phyloP scores from a whole-genome alignment of 2,888 invertebrate genomes.

The Diloba caeruleocephala region DNA sequence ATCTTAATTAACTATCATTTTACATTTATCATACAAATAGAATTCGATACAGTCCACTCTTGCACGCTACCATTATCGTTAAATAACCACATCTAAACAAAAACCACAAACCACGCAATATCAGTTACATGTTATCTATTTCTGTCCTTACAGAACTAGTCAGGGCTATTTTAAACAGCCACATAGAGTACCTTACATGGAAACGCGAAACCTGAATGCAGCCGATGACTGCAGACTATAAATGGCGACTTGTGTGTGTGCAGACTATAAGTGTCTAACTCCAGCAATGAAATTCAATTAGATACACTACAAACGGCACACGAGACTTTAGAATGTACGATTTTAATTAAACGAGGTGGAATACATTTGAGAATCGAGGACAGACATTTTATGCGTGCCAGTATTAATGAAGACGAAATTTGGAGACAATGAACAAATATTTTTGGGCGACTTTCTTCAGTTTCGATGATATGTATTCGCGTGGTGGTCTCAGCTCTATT shows the following conservation, averaged over 20 bases:
- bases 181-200: conserved; percentile 45
- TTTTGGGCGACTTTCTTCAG: background rate
- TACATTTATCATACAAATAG: too few relatives aligned
- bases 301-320: conserved; percentile 20
- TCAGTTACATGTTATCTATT: conserved; percentile 41
- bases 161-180: conserved; percentile 50
- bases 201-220: conserved; percentile 35
- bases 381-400: conserved; percentile 8
- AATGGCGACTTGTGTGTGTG: conserved; percentile 48
- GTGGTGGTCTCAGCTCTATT: too few relatives aligned
- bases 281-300: conserved; percentile 28
- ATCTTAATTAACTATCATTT: too few relatives aligned
- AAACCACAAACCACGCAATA: conserved; percentile 2
- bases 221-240: conserved; percentile 57
- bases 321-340: conserved; percentile 23
- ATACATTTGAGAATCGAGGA: conserved; percentile 45
- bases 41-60: too few relatives aligned
- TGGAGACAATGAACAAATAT: conserved; percentile 2
- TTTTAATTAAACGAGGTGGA: conserved; percentile 46
- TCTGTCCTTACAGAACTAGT: conserved; percentile 34
- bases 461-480: too few relatives aligned
- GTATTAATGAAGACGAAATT: conserved; percentile 10
- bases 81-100: background rate
- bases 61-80: background rate
- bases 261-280: background rate